Base-by-base conservation (phyloP, 2,113 vertebrate genomes). In the Ammodytes marinus region DNA sequence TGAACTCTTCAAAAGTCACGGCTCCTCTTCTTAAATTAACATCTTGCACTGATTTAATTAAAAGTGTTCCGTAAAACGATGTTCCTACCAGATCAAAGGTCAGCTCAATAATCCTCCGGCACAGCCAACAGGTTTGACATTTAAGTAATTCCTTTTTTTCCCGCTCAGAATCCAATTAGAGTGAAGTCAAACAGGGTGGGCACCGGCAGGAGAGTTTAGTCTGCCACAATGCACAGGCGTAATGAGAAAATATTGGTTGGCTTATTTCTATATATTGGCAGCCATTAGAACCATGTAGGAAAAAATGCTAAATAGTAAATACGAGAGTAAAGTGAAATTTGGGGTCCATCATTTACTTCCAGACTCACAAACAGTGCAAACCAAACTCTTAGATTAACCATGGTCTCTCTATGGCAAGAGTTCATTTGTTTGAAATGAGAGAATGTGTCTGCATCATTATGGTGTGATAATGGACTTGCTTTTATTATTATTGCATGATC, bases 111-210 rank as follows among this genome's bases (percentile, higher is more conserved):
- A 89, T 89, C 86, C 87, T 63, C 75, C 72, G 82, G 83, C 85
- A 60, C 80, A 66, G 76, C 82, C 91, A 95, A 90, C 92, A 88
- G 74, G 73, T 90, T 80, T 76, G 63, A 90, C 87, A 69, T 80
- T 84, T 10, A 5, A 70, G 55, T 53, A 7, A 6, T 55, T 11
- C 68, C 6, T 40, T 50, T 71, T 10, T 60, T 57, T 49, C 15
- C 7, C 1, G 27, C 27, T 27, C n/a, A 58, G 37, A 17, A 58
- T 75, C 61, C 7, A 88, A 83, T 86, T 83, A 83, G 77, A 47
- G 15, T 68, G 4, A 74, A 81, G 60, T 80, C 66, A 50, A 80
- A 86, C 84, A 88, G 79, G 80, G 85, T 58, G 69, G 43, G 65
- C 64, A 66, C 17, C 35, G 43, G 39, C 19, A 67, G 17, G 35